Percentiles rank a stretch among this genome's conserved stretches.
Conservation (phyloP, 2,113 vertebrate genomes). For the Excalfactoria chinensis region DNA sequence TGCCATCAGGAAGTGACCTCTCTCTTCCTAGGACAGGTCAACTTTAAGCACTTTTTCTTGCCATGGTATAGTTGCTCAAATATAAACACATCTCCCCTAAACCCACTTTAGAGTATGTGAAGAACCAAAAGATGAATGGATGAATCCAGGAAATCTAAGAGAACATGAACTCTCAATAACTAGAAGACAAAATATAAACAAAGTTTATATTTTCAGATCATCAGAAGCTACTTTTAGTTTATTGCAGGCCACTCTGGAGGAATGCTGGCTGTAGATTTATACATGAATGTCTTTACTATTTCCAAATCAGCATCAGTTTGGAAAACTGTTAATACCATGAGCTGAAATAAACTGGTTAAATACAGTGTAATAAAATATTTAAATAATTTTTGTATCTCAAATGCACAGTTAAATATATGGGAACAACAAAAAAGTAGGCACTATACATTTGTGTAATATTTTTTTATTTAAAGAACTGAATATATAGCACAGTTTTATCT, state of each 20-base stretch:
- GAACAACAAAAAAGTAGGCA: background rate
- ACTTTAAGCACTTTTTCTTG: background rate
- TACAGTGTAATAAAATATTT: background rate
- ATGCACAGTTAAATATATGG: background rate
- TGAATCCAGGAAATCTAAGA: background rate
- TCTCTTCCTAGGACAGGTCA: background rate
- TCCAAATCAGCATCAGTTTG: background rate
- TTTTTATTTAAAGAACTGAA: background rate
- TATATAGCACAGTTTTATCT: background rate
- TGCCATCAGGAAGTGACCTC: background rate
- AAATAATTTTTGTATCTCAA: background rate
- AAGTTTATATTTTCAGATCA: background rate
- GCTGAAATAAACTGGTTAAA: background rate
- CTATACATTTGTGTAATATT: background rate
- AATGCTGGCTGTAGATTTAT: background rate
- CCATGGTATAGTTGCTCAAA: background rate
- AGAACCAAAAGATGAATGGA: background rate
- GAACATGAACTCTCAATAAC: background rate
- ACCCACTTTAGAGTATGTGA: accelerated
- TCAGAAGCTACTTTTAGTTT: background rate
- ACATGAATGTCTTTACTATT: background rate
- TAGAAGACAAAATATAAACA: background rate
- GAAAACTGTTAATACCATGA: background rate
- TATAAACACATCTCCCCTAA: background rate
- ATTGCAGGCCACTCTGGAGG: background rate